Percentiles rank a stretch among this genome's conserved stretches.
Conservation (phyloP, 1,140 invertebrate species). For the Hycleus phaleratus region DNA sequence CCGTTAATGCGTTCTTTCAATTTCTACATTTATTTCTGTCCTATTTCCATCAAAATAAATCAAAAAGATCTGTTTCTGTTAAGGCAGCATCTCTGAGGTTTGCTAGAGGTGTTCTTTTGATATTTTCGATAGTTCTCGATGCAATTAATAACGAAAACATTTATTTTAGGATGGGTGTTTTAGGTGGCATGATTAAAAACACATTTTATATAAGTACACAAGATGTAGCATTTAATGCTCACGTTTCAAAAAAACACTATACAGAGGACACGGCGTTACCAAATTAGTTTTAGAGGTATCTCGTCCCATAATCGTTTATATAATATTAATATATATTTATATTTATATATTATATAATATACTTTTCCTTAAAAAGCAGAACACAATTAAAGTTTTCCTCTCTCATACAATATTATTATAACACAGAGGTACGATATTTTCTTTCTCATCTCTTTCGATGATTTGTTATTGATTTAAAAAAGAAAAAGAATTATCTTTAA, state of each 20-base stretch:
- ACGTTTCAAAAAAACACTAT: slow-evolving; percentile 58
- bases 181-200: slow-evolving; percentile 35
- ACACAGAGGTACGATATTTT: slow-evolving; percentile 42
- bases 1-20: too few species aligned
- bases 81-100: too few species aligned
- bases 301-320: slow-evolving; percentile 38
- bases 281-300: slow-evolving; percentile 40
- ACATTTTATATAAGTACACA: slow-evolving; percentile 50
- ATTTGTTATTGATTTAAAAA: slow-evolving; percentile 41
- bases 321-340: slow-evolving; percentile 38
- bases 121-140: too few species aligned
- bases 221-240: slow-evolving; percentile 58
- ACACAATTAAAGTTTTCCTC: slow-evolving; percentile 42
- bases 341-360: too few species aligned
- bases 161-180: too few species aligned
- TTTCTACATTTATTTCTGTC: too few species aligned
- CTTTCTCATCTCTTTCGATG: slow-evolving; percentile 28
- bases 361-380: slow-evolving; percentile 42
- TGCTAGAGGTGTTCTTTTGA: too few species aligned
- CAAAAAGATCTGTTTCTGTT: too few species aligned
- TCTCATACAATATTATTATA: slow-evolving; percentile 33
- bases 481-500: background rate
- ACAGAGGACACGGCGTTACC: slow-evolving; percentile 49
- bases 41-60: too few species aligned
- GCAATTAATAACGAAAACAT: too few species aligned